A percentile compares a stretch with the other conserved stretches of the same genome.
phyloP scores from a whole-genome alignment of 1,140 invertebrate species.

The Papilio glaucus region DNA sequence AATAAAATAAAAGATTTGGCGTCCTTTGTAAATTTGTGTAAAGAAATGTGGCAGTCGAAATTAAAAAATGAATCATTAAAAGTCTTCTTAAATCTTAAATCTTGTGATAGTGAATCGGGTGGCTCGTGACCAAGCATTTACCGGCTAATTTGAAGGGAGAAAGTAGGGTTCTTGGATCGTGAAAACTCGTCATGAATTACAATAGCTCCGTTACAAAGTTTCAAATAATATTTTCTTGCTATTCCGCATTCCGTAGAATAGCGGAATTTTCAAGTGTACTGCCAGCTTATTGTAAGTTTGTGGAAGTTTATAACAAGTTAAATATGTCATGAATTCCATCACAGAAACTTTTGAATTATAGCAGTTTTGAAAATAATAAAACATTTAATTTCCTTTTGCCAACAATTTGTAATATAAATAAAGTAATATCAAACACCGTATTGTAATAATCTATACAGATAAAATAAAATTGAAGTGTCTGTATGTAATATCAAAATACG shows the following conservation, averaged over 20 bases:
- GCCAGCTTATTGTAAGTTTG: neutral
- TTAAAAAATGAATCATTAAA: no score
- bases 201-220: neutral
- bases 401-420: no score
- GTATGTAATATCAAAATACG: no score
- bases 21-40: no score
- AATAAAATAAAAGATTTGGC: neutral
- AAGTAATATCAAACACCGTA: no score
- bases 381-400: neutral
- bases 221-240: neutral
- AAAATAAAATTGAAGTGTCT: no score
- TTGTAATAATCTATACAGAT: no score
- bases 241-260: neutral
- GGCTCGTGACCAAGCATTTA: no score
- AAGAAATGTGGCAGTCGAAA: no score
- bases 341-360: neutral
- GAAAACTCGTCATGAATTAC: neutral
- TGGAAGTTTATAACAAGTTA: neutral
- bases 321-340: neutral
- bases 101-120: no score
- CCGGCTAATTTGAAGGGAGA: no score
- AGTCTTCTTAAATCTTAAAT: no score
- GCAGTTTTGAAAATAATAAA: neutral
- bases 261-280: neutral
- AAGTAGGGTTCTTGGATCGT: neutral